A percentile compares a stretch with the other conserved stretches of the same genome.
Evolutionary conservation across 2,888 invertebrate species (phyloP).

Genomic region (Apoda limacodes): DNA sequence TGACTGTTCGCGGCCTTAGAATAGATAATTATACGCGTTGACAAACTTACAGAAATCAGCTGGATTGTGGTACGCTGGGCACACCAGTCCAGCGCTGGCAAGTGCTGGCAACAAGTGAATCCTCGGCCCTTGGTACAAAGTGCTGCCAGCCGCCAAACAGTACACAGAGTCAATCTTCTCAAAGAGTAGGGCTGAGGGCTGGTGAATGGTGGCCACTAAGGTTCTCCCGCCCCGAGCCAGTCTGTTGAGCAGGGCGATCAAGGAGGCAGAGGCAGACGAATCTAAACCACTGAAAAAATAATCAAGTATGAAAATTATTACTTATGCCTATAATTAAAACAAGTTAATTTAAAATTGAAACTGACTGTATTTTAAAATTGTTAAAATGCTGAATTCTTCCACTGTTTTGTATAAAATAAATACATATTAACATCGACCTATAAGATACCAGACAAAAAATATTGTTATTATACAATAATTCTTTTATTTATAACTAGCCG

Average conservation of each 20-base stretch:
- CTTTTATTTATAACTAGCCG: too few species aligned
- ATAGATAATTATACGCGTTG: too few species aligned
- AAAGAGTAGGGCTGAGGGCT: constrained; percentile 91
- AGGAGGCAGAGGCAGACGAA: constrained; percentile 87
- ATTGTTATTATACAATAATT: too few species aligned
- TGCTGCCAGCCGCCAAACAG: constrained; percentile 83
- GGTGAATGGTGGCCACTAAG: constrained; percentile 93
- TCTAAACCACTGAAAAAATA: constrained; percentile 84
- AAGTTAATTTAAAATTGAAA: too few species aligned
- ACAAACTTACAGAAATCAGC: constrained; percentile 90
- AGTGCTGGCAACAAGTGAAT: constrained; percentile 82
- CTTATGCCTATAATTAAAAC: too few species aligned
- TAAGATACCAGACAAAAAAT: too few species aligned
- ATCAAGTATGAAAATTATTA: background rate
- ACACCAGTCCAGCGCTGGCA: constrained; percentile 77
- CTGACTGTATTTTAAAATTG: constrained; percentile 18
- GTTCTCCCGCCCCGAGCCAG: constrained; percentile 89
- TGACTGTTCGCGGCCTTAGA: too few species aligned
- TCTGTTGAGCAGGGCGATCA: constrained; percentile 81
- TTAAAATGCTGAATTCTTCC: too few species aligned
- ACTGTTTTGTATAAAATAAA: too few species aligned
- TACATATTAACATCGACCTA: too few species aligned
- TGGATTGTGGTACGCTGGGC: constrained; percentile 95
- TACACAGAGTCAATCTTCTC: constrained; percentile 94
- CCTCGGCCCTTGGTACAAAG: constrained; percentile 86